Conservation (phyloP, 1,140 invertebrate genomes). For the Macrosteles quadrilineatus region DNA sequence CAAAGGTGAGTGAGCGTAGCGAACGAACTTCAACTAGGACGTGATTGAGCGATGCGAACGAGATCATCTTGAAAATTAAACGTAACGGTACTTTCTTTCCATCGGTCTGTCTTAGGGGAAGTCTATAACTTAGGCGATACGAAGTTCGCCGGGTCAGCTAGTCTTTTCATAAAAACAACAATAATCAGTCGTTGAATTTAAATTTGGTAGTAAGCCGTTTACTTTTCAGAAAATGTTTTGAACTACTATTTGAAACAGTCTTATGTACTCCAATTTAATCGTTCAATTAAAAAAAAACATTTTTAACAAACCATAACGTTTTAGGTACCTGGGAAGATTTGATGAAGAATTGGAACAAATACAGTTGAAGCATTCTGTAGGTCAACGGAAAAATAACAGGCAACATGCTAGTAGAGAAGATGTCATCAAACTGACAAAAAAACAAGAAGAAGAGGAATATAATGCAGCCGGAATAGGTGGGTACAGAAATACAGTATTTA, state of each 20-base stretch:
- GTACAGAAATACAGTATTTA: too few species aligned
- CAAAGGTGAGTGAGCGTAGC: too few species aligned
- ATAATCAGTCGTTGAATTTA: not conserved
- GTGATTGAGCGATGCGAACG: too few species aligned
- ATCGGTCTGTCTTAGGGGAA: too few species aligned
- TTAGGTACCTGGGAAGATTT: constrained; percentile 62
- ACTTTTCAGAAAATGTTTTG: not conserved
- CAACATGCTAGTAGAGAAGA: constrained; percentile 76
- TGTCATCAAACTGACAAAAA: constrained; percentile 68
- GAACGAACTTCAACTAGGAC: too few species aligned
- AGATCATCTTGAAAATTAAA: too few species aligned
- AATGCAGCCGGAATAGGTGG: constrained; percentile 70
- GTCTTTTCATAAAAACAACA: too few species aligned
- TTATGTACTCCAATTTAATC: not conserved
- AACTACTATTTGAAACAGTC: not conserved
- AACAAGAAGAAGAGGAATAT: constrained; percentile 69
- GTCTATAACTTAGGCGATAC: too few species aligned
- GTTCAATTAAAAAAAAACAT: not conserved
- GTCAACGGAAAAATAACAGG: constrained; percentile 60
- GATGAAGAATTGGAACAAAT: constrained; percentile 78
- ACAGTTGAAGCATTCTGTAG: constrained; percentile 69
- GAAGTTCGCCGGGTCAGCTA: too few species aligned
- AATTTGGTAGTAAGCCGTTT: not conserved
- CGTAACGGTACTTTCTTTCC: too few species aligned
- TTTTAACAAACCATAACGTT: constrained; percentile 24